These are phyloP conservation scores for Ctenosaura bakeri DNA, from an alignment of 2,797 vertebrate species.

Conservation along the genomic window DNA sequence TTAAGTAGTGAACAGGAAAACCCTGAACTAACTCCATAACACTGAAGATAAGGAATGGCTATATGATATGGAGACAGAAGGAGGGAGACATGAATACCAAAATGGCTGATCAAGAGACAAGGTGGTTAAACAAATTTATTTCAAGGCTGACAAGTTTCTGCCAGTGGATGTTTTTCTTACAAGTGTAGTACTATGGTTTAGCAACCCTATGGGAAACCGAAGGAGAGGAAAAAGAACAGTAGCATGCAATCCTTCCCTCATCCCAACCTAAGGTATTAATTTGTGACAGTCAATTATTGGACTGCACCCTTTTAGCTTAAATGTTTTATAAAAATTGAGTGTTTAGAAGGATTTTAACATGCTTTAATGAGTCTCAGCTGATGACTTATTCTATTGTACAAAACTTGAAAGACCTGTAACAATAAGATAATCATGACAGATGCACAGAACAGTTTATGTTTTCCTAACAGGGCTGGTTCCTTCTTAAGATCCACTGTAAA, in stretches of 20 bases:
- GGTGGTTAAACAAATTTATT: neutral
- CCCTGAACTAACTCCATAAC: neutral
- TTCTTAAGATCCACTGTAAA: constrained; percentile 22
- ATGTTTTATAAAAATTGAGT: neutral
- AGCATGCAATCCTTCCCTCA: neutral
- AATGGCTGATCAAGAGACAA: neutral
- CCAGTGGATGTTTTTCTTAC: neutral
- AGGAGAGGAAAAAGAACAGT: neutral
- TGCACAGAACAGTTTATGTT: neutral
- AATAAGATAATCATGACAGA: neutral
- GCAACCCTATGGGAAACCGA: neutral
- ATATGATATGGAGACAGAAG: neutral
- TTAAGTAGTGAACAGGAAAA: neutral
- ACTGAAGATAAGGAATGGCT: neutral
- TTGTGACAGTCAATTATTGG: neutral
- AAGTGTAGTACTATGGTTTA: neutral
- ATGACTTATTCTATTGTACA: constrained; percentile 16
- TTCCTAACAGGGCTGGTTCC: neutral
- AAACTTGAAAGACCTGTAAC: neutral
- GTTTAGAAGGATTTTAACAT: neutral
- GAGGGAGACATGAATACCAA: neutral
- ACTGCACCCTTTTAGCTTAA: neutral
- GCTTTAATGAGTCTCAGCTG: neutral
- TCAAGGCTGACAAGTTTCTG: neutral
- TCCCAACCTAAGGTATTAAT: neutral